Evolutionary conservation across 2,888 invertebrate species (phyloP), one percentile per base, ranked within the genome.

Genomic region (Villa cingulata): DNA sequence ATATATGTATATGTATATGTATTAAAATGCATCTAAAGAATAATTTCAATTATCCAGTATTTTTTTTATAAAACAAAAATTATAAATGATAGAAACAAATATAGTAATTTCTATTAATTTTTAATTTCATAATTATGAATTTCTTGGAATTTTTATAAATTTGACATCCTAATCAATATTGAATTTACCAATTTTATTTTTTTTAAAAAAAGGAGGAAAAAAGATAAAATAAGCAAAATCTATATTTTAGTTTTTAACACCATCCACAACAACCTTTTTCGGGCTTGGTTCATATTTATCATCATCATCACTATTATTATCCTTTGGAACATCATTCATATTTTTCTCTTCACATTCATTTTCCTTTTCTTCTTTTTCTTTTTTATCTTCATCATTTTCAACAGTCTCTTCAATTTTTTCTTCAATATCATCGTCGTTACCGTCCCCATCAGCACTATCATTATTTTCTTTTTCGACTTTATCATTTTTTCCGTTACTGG

Each of bases 251-350:
- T 32, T 32, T 32, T 32, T 46, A 38, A 49, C 56, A 45, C 58
- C 54, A 41, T 58, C 54, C 37, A 56, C 55, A 17, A 60, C 57
- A 18, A 55, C 58, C 55, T 66, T 67, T 49, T 68, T 66, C 44
- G 62, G 60, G 51, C 64, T 64, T 41, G 66, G 66, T 52, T 64
- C 66, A 41, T 40, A 32, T 18, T 49, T 50, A 46, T 54, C 55
- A 41, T 55, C 58, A 41, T 58, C 59, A 10, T 51, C 48, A 10
- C 51, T 57, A 41, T 59, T 57, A 64, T 72, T 59, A 68, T 62
- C 58, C 70, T 72, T 51, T 68, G 59, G 27, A 62, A 55, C 58
- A 64, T 71, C 45, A 57, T 49, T 57, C 73, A 57, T 51, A 61
- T 54, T 56, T 20, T 20, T 27, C 10, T 43, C 12, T 23, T 23